These are phyloP conservation scores for Anguilla megastoma DNA, from an alignment of 2,797 vertebrate genomes.

Conservation along the genomic window DNA sequence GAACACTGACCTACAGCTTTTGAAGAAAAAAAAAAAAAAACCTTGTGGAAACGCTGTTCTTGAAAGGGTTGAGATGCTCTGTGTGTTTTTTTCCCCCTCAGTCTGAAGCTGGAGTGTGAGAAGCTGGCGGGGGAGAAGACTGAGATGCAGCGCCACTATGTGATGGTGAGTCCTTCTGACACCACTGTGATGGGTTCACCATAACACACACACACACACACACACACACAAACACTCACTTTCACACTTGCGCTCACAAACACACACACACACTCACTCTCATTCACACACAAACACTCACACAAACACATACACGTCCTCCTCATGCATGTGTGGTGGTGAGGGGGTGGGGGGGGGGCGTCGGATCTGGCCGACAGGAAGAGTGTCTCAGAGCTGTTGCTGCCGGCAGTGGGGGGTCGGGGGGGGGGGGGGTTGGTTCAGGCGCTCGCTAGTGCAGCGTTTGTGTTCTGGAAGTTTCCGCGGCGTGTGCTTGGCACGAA, in stretches of 20 bases:
- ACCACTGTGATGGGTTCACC: neutral
- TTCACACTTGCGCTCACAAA: neutral
- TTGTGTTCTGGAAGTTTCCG: neutral
- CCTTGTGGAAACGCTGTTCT: too few species aligned
- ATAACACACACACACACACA: neutral
- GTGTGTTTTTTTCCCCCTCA: conserved; percentile 48
- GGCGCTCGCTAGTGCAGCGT: neutral
- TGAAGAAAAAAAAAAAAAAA: too few species aligned
- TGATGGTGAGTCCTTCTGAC: conserved; percentile 83
- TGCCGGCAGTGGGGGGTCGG: neutral
- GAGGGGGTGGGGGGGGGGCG: neutral
- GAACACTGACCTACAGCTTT: too few species aligned
- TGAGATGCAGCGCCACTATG: conserved; percentile 96
- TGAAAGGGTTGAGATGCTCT: neutral
- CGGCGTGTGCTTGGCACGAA: neutral
- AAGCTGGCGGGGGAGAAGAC: conserved; percentile 96
- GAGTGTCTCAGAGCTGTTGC: neutral
- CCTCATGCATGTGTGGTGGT: neutral
- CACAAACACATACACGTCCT: neutral
- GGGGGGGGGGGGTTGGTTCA: neutral
- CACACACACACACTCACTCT: too few species aligned
- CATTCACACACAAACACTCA: neutral
- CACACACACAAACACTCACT: neutral
- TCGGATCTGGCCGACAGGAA: neutral
- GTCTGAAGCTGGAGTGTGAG: conserved; percentile 94